These are phyloP conservation scores for Micrasema longulum DNA, from an alignment of 1,140 invertebrate species.

Conservation along the genomic window DNA sequence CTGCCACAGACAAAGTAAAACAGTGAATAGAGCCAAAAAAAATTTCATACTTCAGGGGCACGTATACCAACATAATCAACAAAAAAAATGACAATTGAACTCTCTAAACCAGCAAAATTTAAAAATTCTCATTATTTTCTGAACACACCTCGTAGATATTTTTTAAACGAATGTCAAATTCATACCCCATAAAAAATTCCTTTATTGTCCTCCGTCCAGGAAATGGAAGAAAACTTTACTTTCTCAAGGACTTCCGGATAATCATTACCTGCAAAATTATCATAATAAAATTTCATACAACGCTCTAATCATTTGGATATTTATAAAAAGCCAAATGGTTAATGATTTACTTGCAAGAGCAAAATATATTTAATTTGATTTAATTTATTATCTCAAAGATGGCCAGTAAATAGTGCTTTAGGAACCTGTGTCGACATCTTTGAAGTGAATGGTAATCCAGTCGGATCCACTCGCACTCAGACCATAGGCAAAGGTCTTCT, in stretches of 20 bases:
- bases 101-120: too few relatives aligned
- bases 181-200: constrained; percentile 95
- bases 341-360: neutral
- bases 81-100: too few relatives aligned
- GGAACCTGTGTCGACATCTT: constrained; percentile 79
- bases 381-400: neutral
- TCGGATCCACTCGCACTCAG: constrained; percentile 94
- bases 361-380: too few relatives aligned
- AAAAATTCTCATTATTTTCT: too few relatives aligned
- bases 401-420: neutral
- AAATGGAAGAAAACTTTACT: constrained; percentile 90
- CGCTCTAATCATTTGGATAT: too few relatives aligned
- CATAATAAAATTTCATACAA: too few relatives aligned
- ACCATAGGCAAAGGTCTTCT: constrained; percentile 90
- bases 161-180: too few relatives aligned
- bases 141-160: too few relatives aligned
- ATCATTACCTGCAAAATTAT: constrained; percentile 83
- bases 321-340: neutral
- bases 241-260: constrained; percentile 90
- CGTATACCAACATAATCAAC: too few relatives aligned
- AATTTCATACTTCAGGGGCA: too few relatives aligned
- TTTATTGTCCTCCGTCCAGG: constrained; percentile 95
- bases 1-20: too few relatives aligned
- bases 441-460: constrained; percentile 92
- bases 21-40: too few relatives aligned